These are phyloP conservation scores for Eudorcas thomsonii DNA, from an alignment of 2,113 vertebrate species.

Conservation along the genomic window DNA sequence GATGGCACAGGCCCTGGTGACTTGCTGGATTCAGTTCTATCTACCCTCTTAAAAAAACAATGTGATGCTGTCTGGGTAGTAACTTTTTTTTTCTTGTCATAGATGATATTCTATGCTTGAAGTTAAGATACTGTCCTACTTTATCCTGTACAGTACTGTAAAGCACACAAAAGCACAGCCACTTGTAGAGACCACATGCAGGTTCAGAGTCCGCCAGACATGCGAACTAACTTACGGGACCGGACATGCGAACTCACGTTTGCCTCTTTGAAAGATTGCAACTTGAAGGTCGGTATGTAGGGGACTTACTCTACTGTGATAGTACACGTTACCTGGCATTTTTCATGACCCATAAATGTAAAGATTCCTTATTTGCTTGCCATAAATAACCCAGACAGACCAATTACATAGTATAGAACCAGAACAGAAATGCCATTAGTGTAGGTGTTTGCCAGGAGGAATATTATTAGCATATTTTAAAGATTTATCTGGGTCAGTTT, in stretches of 20 bases:
- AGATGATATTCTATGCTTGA: not conserved
- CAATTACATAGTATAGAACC: not conserved
- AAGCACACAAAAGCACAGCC: not conserved
- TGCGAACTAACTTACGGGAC: accelerated
- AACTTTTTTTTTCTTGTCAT: not conserved
- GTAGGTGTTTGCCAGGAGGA: not conserved
- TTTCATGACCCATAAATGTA: not conserved
- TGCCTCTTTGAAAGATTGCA: not conserved
- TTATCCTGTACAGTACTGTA: not conserved
- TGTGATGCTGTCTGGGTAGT: not conserved
- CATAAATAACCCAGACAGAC: not conserved
- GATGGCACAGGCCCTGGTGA: not conserved
- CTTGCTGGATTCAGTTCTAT: not conserved
- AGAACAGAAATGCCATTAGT: not conserved
- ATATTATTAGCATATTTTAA: not conserved
- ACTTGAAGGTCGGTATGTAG: not conserved
- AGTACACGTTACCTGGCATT: not conserved
- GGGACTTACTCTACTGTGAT: not conserved
- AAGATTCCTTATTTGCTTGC: not conserved
- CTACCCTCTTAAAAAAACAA: not conserved
- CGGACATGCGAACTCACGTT: not conserved
- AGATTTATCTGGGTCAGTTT: not conserved
- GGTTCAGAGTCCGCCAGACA: not conserved
- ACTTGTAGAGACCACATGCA: accelerated
- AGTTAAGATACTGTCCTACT: not conserved